Evolutionary conservation across 2,113 vertebrate genomes (phyloP).

Genomic region (Piaya cayana): DNA sequence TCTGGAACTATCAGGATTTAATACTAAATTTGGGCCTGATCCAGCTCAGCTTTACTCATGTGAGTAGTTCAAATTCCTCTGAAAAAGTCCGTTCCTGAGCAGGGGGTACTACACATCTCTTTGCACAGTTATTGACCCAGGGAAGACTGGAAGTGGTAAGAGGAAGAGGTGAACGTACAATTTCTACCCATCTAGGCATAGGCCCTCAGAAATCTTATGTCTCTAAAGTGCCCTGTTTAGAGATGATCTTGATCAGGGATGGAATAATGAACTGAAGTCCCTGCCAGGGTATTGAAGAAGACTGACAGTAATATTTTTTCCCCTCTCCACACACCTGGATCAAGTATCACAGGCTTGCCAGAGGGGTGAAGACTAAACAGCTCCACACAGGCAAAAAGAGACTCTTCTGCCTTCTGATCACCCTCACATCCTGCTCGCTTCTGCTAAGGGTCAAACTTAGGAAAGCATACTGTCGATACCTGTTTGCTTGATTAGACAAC

Average conservation of each 20-base stretch:
- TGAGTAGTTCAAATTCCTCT: neutral
- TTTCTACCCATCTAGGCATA: fast-evolving
- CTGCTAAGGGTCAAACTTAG: neutral
- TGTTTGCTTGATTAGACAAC: neutral
- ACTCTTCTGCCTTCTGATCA: fast-evolving
- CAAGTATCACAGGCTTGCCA: fast-evolving
- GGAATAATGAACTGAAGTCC: neutral
- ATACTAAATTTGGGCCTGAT: slow-evolving; percentile 11
- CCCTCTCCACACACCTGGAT: neutral
- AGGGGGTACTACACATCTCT: neutral
- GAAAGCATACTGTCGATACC: neutral
- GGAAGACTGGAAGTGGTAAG: neutral
- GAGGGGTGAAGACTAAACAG: fast-evolving
- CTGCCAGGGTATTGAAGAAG: neutral
- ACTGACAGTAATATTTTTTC: neutral
- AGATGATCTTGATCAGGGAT: neutral
- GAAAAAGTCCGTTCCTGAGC: neutral
- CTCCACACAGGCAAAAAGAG: fast-evolving
- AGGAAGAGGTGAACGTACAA: neutral
- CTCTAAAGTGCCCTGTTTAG: fast-evolving
- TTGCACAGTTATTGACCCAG: neutral
- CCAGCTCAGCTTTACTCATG: slow-evolving; percentile 8
- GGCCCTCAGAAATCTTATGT: fast-evolving
- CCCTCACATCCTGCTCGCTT: neutral
- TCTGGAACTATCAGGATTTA: slow-evolving; percentile 1